Base-by-base conservation (phyloP, 2,797 vertebrate genomes). In the Takifugu ocellatus region DNA sequence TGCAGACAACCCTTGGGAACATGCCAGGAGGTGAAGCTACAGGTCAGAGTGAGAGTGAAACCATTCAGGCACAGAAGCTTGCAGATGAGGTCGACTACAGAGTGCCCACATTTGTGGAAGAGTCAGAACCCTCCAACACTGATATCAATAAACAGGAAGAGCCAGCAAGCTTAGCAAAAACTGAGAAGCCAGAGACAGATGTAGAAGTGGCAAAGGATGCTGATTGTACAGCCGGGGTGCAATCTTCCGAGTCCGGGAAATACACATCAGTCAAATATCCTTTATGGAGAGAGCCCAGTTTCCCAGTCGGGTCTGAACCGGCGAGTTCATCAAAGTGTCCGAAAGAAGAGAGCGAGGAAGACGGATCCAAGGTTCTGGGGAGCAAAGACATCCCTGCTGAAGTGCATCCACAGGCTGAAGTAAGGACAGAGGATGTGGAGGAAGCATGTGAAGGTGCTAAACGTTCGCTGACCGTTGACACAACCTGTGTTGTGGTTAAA, bases 221-320 rank as follows among this genome's bases (percentile, higher is more conserved):
- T 3, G 47, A 71, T 36, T 56, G 64, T 52, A 44, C 27, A 49
- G 36, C 24, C 50, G 59, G 46, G 17, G 80, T 44, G 70, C 74
- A 57, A 29, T 62, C 11, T 14, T 33, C 24, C 59, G 62, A 56
- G 25, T 54, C 75, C 17, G 51, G 12, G 14, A 69, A 63, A 36
- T 60, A 78, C 33, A 45, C 26, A 10, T 61, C 63, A 7, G 49
- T 75, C 36, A 90, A 78, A 70, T 91, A 89, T 68, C 91, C 91
- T 56, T 67, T 91, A 60, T 92, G 91, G 91, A 92, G 78, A 59
- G 72, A 91, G 61, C 91, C 91, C n/a, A 81, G 84, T 72, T 66
- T 69, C 53, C 72, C 76, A 36, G 68, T 60, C 76, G 74, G 42
- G 26, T 36, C 51, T 29, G 77, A 77, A 57, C 60, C 43, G 47